phyloP scores from a whole-genome alignment of 2,113 vertebrate species.

The Calypte anna region DNA sequence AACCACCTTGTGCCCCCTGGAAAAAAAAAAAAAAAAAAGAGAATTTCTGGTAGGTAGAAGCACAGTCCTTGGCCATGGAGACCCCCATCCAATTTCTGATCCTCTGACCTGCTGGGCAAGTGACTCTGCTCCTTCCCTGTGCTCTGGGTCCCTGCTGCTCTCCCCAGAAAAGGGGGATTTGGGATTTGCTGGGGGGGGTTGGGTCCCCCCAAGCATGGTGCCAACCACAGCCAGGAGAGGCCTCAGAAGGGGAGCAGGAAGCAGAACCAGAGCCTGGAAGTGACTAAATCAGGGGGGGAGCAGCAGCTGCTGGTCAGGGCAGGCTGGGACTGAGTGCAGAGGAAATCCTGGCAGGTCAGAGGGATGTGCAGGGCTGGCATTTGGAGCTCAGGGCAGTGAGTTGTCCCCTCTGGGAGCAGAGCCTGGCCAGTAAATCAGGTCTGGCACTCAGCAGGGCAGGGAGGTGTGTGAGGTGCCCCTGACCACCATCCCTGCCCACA shows the following conservation, averaged over 20 bases:
- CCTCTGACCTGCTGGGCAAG: background rate
- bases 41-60: background rate
- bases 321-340: background rate
- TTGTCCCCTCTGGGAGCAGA: background rate
- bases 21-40: background rate
- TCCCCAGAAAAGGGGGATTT: background rate
- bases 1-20: background rate
- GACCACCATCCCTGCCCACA: background rate
- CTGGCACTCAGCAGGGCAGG: background rate
- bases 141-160: background rate
- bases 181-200: background rate
- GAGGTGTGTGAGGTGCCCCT: background rate
- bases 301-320: background rate
- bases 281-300: background rate
- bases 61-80: background rate
- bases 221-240: background rate
- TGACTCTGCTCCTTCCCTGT: background rate
- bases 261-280: background rate
- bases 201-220: too few species aligned
- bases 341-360: background rate
- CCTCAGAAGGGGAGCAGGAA: background rate
- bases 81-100: background rate
- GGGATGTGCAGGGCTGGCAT: background rate
- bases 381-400: background rate
- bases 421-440: background rate